A percentile compares a stretch with the other conserved stretches of the same genome.
These are phyloP conservation scores for Paratrypauchen microcephalus DNA, from an alignment of 2,797 vertebrate genomes.

Conservation along the genomic window DNA sequence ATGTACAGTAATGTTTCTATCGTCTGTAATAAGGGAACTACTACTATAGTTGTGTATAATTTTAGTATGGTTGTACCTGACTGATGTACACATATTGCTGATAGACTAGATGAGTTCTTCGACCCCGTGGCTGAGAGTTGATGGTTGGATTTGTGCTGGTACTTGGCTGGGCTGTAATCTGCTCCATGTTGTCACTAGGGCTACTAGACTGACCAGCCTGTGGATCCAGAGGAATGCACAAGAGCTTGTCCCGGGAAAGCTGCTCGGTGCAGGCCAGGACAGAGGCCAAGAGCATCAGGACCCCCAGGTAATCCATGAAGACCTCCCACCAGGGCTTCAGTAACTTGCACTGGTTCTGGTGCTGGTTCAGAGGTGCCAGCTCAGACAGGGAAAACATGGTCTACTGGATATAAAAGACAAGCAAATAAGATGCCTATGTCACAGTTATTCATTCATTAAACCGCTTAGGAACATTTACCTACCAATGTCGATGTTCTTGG, in stretches of 20 bases:
- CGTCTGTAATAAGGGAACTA: not conserved
- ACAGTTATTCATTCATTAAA: not conserved
- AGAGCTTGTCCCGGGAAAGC: conserved; percentile 78
- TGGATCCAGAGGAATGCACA: conserved; percentile 76
- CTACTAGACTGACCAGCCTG: not conserved
- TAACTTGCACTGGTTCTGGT: conserved; percentile 73
- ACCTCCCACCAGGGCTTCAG: conserved; percentile 89
- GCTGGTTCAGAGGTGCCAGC: conserved; percentile 71
- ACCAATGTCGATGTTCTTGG: not conserved
- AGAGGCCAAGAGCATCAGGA: conserved; percentile 82
- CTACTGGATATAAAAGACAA: conserved; percentile 7
- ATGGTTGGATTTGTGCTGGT: not conserved
- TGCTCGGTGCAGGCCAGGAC: conserved; percentile 80
- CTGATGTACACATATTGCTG: conserved; percentile 84
- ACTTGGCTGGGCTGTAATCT: conserved; percentile 16
- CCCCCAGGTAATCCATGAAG: conserved; percentile 83
- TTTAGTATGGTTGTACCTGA: conserved; percentile 55
- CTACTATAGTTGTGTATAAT: not conserved
- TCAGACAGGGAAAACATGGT: conserved; percentile 83
- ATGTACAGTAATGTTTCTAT: not conserved
- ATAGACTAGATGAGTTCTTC: conserved; percentile 76
- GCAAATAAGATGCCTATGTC: not conserved
- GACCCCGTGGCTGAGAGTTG: conserved; percentile 43
- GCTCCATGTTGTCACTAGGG: not conserved
- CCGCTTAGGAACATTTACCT: not conserved